phyloP scores from a whole-genome alignment of 2,113 vertebrate genomes.

The Corvus moneduloides region DNA sequence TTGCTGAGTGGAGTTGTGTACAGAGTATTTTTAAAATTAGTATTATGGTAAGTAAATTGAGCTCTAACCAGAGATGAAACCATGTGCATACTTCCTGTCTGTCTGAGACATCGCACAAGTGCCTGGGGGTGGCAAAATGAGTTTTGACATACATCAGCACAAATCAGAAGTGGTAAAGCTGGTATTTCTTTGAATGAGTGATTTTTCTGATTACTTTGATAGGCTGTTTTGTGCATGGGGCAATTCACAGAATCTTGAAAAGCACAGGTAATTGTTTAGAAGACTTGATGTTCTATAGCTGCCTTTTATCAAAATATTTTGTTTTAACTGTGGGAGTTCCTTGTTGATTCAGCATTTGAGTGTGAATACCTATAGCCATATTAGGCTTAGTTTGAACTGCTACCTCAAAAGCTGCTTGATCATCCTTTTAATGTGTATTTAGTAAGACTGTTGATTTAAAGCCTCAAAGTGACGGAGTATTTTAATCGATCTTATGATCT shows the following conservation, averaged over 20 bases:
- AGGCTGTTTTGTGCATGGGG: background rate
- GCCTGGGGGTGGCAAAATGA: constrained; percentile 32
- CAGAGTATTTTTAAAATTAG: constrained; percentile 51
- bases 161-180: background rate
- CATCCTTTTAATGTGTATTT: background rate
- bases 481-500: background rate
- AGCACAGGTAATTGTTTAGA: background rate
- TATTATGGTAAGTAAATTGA: constrained; percentile 30
- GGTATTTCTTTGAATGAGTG: constrained; percentile 1
- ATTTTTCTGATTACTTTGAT: background rate
- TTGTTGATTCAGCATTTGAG: background rate
- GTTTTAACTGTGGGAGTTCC: background rate
- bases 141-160: constrained; percentile 15
- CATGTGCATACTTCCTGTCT: constrained; percentile 30
- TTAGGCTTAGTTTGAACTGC: background rate
- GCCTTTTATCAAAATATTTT: background rate
- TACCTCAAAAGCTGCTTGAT: background rate
- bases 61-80: constrained; percentile 18
- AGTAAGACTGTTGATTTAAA: background rate
- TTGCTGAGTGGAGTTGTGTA: constrained; percentile 14
- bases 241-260: background rate
- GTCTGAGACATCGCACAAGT: constrained; percentile 9
- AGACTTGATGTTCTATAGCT: background rate
- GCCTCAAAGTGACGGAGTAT: background rate
- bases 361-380: background rate